Base-by-base conservation (phyloP, 2,113 vertebrate species). In the Tenrec ecaudatus region DNA sequence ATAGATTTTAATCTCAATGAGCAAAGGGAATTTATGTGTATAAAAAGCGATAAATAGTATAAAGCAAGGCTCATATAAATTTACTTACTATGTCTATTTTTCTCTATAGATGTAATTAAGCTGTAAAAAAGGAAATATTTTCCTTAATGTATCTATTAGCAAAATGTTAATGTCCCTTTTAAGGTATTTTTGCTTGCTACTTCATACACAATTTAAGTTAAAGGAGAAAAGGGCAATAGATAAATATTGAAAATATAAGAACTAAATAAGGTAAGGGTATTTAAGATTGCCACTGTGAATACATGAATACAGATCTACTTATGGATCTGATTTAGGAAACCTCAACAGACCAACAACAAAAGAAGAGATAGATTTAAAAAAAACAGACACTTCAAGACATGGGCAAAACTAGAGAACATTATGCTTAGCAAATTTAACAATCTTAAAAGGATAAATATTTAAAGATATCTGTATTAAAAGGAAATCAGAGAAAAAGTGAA, bases 131-230 rank as follows among this genome's bases (percentile, higher is more conserved):
- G 78, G 82, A 95, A 86, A 92, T 76, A 86, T 71, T 92, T 96
- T 81, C 23, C 66, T 78, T 84, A 91, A 89, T 92, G 40, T 81
- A 93, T 89, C 84, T 91, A 89, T 91, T 91, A 95, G 31, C 33
- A 95, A 95, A 95, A 84, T 93, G 68, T 91, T 93, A 91, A 94
- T 85, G 27, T 62, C 89, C 20, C 19, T 89, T 36, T 62, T 25
- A 91, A 96, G 23, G 86, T 87, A 95, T 53, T 90, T 94, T 92
- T 96, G 33, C 60, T 92, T 88, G 60, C 84, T 91, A 94, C 27
- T 91, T 83, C 5, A 88, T n/a, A 77, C 2, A 66, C 15, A 73
- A 71, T 89, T 91, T 94, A 90, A 11, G 36, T 87, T 95, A 83
- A 87, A 90, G 71, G 19, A 92, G 22, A 31, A 95, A 92, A 91